Conservation (phyloP, 2,113 vertebrate species). For the Rhinoptilus africanus region DNA sequence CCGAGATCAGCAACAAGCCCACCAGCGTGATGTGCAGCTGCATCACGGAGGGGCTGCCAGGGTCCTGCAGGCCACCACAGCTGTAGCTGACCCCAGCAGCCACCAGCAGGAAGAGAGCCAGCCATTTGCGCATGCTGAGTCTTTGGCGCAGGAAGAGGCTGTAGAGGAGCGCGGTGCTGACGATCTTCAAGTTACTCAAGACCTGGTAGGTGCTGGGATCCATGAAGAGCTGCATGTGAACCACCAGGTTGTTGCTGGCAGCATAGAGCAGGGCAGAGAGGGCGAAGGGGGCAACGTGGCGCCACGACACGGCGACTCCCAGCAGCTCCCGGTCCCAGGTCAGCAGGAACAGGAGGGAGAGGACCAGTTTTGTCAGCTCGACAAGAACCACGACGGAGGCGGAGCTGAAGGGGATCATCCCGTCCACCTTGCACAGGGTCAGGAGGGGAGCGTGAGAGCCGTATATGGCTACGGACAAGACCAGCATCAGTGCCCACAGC, state of each 20-base stretch:
- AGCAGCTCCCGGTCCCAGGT: not conserved
- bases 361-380: constrained; percentile 81
- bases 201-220: constrained; percentile 95
- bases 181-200: constrained; percentile 91
- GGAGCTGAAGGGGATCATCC: constrained; percentile 85
- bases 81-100: constrained; percentile 82
- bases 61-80: constrained; percentile 76
- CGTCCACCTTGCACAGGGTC: constrained; percentile 80
- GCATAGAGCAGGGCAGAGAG: constrained; percentile 89
- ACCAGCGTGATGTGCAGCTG: constrained; percentile 76
- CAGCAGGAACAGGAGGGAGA: constrained; percentile 76
- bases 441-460: constrained; percentile 92
- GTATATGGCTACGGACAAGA: constrained; percentile 83
- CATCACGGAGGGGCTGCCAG: not conserved
- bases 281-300: constrained; percentile 77
- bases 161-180: constrained; percentile 87
- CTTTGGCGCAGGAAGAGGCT: constrained; percentile 80
- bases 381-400: constrained; percentile 86
- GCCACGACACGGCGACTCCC: not conserved
- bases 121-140: constrained; percentile 75
- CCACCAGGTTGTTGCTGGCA: constrained; percentile 93
- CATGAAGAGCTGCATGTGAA: constrained; percentile 92
- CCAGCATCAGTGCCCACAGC: constrained; percentile 81
- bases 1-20: constrained; percentile 80
- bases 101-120: constrained; percentile 82